A percentile compares a stretch with the other conserved stretches of the same genome.
phyloP scores from a whole-genome alignment of 2,888 invertebrate species.

The Dryobotodes eremita region DNA sequence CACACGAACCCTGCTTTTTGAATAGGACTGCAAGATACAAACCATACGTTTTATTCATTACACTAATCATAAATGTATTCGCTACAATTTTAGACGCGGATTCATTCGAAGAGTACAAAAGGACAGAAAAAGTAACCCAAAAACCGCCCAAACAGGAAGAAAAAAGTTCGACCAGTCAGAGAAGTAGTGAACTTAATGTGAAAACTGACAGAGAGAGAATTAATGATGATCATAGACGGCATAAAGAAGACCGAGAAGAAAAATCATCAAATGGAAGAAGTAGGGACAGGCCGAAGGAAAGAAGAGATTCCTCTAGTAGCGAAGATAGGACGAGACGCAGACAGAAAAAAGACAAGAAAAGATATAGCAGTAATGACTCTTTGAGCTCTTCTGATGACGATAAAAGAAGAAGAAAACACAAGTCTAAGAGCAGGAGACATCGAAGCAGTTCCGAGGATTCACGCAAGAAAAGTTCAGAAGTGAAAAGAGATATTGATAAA shows the following conservation, averaged over 20 bases:
- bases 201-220: conserved; percentile 43
- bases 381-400: conserved; percentile 78
- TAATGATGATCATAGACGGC: conserved; percentile 64
- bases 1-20: conserved; percentile 65
- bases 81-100: conserved; percentile 90
- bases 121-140: conserved; percentile 78
- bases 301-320: conserved; percentile 73
- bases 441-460: conserved; percentile 75
- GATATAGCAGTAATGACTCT: conserved; percentile 78
- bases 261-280: conserved; percentile 74
- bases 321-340: conserved; percentile 69
- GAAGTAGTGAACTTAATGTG: conserved; percentile 67
- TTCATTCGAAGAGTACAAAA: conserved; percentile 93
- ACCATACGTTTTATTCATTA: conserved; percentile 35
- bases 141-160: conserved; percentile 77
- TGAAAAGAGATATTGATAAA: conserved; percentile 89
- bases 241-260: conserved; percentile 71
- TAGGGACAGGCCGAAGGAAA: conserved; percentile 64
- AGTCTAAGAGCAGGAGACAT: conserved; percentile 68
- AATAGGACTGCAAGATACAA: conserved; percentile 72
- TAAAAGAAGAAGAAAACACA: conserved; percentile 61
- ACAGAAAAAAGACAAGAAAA: conserved; percentile 72
- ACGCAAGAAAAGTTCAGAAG: conserved; percentile 82
- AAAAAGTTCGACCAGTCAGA: conserved; percentile 73
- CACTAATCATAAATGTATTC: conserved; percentile 37